These are phyloP conservation scores for Thalpophila matura DNA, from an alignment of 2,888 invertebrate genomes.

Conservation along the genomic window DNA sequence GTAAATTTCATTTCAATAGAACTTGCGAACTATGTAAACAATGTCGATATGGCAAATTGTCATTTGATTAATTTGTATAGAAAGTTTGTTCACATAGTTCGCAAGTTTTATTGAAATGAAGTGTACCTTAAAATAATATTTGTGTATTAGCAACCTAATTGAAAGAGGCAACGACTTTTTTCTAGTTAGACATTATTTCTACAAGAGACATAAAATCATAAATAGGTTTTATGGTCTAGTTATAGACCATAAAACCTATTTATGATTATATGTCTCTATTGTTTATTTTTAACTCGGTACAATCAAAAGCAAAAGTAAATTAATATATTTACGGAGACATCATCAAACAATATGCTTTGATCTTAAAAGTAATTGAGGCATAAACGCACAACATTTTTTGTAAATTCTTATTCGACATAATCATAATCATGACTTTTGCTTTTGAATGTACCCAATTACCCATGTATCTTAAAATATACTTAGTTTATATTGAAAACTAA, in stretches of 20 bases:
- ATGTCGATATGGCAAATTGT: too few species aligned
- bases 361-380: neutral
- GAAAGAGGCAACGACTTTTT: slow-evolving; percentile 8
- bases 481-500: slow-evolving; percentile 31
- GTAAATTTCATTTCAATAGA: too few species aligned
- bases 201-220: slow-evolving; percentile 22
- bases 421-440: slow-evolving; percentile 15
- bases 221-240: slow-evolving; percentile 39
- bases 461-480: slow-evolving; percentile 24
- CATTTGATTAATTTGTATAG: too few species aligned
- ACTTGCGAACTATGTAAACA: too few species aligned
- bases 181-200: too few species aligned
- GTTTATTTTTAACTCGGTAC: slow-evolving; percentile 25
- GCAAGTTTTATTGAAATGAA: too few species aligned
- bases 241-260: slow-evolving; percentile 39
- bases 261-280: slow-evolving; percentile 20
- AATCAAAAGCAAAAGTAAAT: slow-evolving; percentile 21
- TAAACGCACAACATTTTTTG: slow-evolving; percentile 10
- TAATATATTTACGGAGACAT: neutral
- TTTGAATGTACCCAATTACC: slow-evolving; percentile 43
- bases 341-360: neutral
- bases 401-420: slow-evolving; percentile 23
- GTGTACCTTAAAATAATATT: too few species aligned
- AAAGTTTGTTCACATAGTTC: too few species aligned
- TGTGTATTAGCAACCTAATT: slow-evolving; percentile 1